Conservation (phyloP, 1,140 invertebrate species). For the Ips typographus region DNA sequence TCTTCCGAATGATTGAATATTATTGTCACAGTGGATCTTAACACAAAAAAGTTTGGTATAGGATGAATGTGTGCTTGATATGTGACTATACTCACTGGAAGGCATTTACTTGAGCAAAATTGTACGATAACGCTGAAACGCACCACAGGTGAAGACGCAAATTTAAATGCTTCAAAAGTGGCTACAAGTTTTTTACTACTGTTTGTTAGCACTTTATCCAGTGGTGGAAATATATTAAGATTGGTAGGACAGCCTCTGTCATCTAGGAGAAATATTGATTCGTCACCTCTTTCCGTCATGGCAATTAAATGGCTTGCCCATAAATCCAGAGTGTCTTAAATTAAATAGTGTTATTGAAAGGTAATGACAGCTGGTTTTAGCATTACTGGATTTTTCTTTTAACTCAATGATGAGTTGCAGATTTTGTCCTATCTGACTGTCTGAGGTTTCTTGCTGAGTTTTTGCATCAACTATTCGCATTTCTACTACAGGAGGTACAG, state of each 20-base stretch:
- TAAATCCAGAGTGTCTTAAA: conserved; percentile 52
- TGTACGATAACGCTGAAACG: conserved; percentile 57
- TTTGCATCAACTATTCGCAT: conserved; percentile 48
- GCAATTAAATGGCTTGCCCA: conserved; percentile 59
- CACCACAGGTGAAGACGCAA: conserved; percentile 53
- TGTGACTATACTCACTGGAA: conserved; percentile 36
- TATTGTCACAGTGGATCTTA: conserved; percentile 39
- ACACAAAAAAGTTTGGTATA: conserved; percentile 6
- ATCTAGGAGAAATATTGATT: conserved; percentile 60
- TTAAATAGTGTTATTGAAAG: conserved; percentile 8
- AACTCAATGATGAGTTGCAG: conserved; percentile 48
- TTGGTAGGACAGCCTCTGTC: conserved; percentile 65
- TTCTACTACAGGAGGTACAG: conserved; percentile 42
- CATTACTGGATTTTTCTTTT: conserved; percentile 42
- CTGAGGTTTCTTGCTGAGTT: conserved; percentile 44
- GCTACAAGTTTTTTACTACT: conserved; percentile 48
- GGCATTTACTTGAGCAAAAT: conserved; percentile 53
- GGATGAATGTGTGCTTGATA: neutral
- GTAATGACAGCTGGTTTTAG: neutral
- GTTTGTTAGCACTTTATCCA: conserved; percentile 46
- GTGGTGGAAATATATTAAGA: conserved; percentile 53
- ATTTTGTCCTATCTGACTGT: conserved; percentile 51
- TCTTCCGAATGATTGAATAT: conserved; percentile 32
- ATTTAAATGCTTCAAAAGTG: conserved; percentile 58
- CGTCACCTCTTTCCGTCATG: conserved; percentile 53